Conservation (phyloP, 2,797 vertebrate species). For the Megalops cyprinoides region DNA sequence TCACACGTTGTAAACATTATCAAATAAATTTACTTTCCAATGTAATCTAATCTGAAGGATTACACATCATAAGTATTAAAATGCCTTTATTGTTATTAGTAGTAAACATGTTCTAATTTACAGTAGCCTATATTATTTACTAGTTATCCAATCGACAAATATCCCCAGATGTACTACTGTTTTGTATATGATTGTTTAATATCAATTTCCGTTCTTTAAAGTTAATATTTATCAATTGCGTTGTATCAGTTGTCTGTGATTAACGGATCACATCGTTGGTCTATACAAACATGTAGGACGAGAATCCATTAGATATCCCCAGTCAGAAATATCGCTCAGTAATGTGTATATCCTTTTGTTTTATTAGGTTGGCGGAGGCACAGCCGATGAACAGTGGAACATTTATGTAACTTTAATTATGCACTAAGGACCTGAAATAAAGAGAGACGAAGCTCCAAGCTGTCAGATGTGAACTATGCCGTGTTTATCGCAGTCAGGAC, state of each 20-base stretch:
- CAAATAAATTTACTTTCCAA: neutral
- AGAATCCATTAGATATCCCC: neutral
- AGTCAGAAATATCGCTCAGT: neutral
- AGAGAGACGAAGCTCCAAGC: slow-evolving; percentile 50
- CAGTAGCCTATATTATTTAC: too few relatives aligned
- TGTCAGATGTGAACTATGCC: slow-evolving; percentile 58
- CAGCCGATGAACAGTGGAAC: slow-evolving; percentile 55
- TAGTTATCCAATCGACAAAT: too few relatives aligned
- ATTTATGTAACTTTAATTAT: slow-evolving; percentile 66
- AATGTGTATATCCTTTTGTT: slow-evolving; percentile 8
- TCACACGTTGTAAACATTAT: neutral
- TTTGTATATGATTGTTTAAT: too few relatives aligned
- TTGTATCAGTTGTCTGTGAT: neutral
- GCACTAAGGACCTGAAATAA: slow-evolving; percentile 70
- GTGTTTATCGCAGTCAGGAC: slow-evolving; percentile 56
- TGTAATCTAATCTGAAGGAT: slow-evolving; percentile 41
- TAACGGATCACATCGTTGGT: neutral
- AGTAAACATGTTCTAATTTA: too few relatives aligned
- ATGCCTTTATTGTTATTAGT: slow-evolving; percentile 2
- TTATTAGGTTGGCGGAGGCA: slow-evolving; percentile 52
- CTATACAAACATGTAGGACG: neutral
- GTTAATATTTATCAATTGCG: too few relatives aligned
- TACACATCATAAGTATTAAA: slow-evolving; percentile 30
- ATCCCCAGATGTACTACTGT: too few relatives aligned
- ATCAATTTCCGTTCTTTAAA: too few relatives aligned